These are phyloP conservation scores for Styela plicata DNA, from an alignment of 23 tunicate genomes.

Conservation along the genomic window DNA sequence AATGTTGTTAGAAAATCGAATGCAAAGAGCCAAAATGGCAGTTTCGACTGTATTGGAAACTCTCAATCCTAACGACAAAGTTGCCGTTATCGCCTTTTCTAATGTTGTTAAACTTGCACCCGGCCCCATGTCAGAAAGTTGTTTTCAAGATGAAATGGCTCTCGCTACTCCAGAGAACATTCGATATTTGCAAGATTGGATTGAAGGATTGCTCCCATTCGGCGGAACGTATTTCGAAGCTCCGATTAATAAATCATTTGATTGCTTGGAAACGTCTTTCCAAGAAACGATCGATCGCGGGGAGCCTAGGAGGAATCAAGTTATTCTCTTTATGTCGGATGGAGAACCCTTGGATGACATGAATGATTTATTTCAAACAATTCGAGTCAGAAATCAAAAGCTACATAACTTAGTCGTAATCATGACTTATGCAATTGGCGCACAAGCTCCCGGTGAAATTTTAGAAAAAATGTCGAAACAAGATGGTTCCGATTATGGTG, in stretches of 20 bases:
- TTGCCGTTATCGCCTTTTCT: conserved; percentile 59
- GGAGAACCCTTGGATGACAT: conserved; percentile 72
- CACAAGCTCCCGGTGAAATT: conserved; percentile 40
- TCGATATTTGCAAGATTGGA: conserved; percentile 24
- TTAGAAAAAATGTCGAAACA: conserved; percentile 15
- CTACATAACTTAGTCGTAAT: conserved; percentile 43
- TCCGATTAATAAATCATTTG: conserved; percentile 48
- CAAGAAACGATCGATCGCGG: neutral
- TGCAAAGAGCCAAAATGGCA: conserved; percentile 54
- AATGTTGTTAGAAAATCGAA: conserved; percentile 37
- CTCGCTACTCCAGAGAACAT: conserved; percentile 61
- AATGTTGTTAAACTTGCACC: neutral
- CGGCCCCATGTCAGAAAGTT: conserved; percentile 1
- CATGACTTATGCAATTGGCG: conserved; percentile 68
- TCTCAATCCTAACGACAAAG: conserved; percentile 59
- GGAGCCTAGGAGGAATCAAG: conserved; percentile 37
- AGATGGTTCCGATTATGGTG: conserved; percentile 10
- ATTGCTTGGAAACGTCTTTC: conserved; percentile 46
- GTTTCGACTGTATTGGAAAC: conserved; percentile 64
- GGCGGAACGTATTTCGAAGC: conserved; percentile 42
- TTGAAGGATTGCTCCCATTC: conserved; percentile 29
- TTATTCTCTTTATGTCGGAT: conserved; percentile 75
- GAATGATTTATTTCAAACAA: conserved; percentile 33
- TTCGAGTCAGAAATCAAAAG: conserved; percentile 35
- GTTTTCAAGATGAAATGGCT: conserved; percentile 50